Percentiles rank a stretch among this genome's conserved stretches.
Conservation (phyloP, 1,140 invertebrate genomes). For the Brachionus koreanus region DNA sequence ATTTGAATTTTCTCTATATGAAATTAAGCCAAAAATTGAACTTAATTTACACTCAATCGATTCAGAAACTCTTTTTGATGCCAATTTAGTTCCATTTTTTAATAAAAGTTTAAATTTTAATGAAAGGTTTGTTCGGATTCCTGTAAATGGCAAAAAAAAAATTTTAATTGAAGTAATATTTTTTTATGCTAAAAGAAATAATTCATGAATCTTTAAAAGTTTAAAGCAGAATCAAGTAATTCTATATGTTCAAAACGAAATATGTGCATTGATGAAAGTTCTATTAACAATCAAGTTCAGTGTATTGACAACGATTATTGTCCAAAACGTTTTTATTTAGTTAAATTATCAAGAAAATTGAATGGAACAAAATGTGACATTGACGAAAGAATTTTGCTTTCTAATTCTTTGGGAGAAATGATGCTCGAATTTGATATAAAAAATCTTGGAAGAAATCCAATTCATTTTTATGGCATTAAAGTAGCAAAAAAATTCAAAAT, state of each 20-base stretch:
- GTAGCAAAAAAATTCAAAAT: too few relatives aligned
- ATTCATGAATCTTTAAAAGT: not conserved
- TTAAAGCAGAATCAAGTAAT: not conserved
- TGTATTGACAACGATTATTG: slow-evolving; percentile 2
- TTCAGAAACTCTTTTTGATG: not conserved
- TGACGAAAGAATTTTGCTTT: not conserved
- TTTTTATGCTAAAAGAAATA: not conserved
- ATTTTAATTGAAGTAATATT: not conserved
- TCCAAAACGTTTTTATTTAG: not conserved
- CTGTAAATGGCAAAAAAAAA: not conserved
- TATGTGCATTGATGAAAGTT: not conserved
- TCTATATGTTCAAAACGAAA: not conserved
- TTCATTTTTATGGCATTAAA: too few relatives aligned
- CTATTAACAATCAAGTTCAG: not conserved
- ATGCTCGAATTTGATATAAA: not conserved
- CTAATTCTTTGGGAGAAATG: not conserved
- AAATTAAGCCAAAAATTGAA: not conserved
- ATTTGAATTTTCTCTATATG: not conserved
- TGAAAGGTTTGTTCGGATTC: not conserved
- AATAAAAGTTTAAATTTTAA: not conserved
- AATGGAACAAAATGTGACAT: not conserved
- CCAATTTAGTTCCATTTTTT: not conserved
- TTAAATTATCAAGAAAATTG: not conserved
- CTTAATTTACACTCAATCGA: not conserved
- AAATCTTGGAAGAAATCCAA: not conserved